A percentile compares a stretch with the other conserved stretches of the same genome.
phyloP scores from a whole-genome alignment of 64 coral and sea anemone genomes.

The Actinia tenebrosa region DNA sequence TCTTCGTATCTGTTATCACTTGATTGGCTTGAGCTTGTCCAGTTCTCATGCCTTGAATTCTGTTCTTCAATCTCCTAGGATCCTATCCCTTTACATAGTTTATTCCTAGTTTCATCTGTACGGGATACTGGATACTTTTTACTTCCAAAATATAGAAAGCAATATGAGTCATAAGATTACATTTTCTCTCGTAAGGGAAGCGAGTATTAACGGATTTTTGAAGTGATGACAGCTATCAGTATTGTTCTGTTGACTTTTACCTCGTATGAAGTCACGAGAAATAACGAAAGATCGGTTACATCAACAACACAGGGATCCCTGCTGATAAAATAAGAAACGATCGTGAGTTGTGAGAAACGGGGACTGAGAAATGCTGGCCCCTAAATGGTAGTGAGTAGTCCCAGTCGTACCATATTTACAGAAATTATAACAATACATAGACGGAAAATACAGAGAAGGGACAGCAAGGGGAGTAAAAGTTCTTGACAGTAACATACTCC shows the following conservation, averaged over 20 bases:
- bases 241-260: neutral
- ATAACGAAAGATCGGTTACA: neutral
- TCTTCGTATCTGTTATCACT: neutral
- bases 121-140: neutral
- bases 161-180: neutral
- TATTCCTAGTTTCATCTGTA: neutral
- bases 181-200: neutral
- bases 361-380: no score
- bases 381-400: no score
- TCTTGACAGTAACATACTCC: no score
- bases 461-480: no score
- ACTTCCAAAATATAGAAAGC: neutral
- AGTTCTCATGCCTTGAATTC: neutral
- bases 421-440: no score
- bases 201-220: neutral
- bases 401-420: no score
- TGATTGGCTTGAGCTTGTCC: neutral
- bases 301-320: neutral
- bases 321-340: no score
- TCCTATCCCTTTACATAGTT: neutral
- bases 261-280: neutral
- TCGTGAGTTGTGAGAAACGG: no score
- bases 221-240: neutral
- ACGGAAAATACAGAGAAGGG: no score
- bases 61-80: neutral